These are phyloP conservation scores for Drosophila percnosoma DNA, from an alignment of 2,888 invertebrate genomes.

Conservation along the genomic window DNA sequence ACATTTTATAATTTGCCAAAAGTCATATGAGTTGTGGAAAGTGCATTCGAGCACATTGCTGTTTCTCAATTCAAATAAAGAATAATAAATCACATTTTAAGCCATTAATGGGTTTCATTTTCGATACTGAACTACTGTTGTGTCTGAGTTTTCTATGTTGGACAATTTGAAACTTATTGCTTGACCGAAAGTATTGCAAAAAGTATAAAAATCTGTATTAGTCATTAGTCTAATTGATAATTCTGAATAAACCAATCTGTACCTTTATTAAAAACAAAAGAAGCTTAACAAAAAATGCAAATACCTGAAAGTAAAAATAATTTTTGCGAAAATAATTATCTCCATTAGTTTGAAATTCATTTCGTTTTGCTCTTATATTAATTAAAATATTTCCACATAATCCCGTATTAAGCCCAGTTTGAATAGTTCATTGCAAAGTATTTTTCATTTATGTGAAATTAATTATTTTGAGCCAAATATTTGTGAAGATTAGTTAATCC, in stretches of 20 bases:
- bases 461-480: constrained; percentile 11
- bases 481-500: constrained; percentile 13
- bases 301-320: background rate
- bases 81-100: background rate
- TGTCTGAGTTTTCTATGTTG: background rate
- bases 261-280: no score
- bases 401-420: background rate
- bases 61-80: background rate
- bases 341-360: background rate
- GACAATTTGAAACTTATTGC: background rate
- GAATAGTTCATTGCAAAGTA: background rate
- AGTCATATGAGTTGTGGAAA: background rate
- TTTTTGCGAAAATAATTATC: background rate
- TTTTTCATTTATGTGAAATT: background rate
- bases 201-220: background rate
- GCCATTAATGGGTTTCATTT: background rate
- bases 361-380: background rate
- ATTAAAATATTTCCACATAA: background rate
- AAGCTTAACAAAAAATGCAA: background rate
- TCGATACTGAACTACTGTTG: background rate
- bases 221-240: background rate
- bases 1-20: background rate
- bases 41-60: background rate
- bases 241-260: background rate
- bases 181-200: background rate